Conservation (phyloP, 2,113 vertebrate species). For the Amphiprion ocellaris region DNA sequence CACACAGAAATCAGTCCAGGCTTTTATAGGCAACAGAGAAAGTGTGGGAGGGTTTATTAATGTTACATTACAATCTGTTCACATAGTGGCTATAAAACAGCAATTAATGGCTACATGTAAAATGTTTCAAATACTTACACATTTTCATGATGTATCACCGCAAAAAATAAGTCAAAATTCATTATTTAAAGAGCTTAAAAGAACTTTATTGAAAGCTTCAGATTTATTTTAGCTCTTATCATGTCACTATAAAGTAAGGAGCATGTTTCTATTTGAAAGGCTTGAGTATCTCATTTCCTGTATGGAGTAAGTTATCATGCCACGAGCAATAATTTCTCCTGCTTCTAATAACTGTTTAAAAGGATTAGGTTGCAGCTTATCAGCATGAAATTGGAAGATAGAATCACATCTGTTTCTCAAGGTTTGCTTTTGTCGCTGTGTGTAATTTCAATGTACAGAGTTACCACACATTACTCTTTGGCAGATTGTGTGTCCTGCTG, state of each 20-base stretch:
- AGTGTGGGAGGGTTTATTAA: too few relatives aligned
- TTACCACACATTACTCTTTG: constrained; percentile 36
- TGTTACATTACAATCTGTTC: too few relatives aligned
- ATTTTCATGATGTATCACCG: too few relatives aligned
- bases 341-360: constrained; percentile 42
- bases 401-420: constrained; percentile 33
- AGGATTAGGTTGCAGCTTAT: constrained; percentile 38
- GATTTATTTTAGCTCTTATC: not conserved
- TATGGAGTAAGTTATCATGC: constrained; percentile 2
- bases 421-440: constrained; percentile 36
- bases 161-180: too few relatives aligned
- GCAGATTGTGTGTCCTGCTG: constrained; percentile 48
- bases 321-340: constrained; percentile 6
- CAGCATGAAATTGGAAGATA: constrained; percentile 42
- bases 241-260: too few relatives aligned
- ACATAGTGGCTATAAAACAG: too few relatives aligned
- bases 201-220: not conserved
- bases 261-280: constrained; percentile 1
- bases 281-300: constrained; percentile 23
- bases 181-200: not conserved
- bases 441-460: constrained; percentile 29
- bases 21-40: too few relatives aligned
- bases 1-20: too few relatives aligned
- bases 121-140: too few relatives aligned
- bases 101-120: too few relatives aligned